Conservation (phyloP, 2,797 vertebrate genomes). For the Tokudaia muenninki region DNA sequence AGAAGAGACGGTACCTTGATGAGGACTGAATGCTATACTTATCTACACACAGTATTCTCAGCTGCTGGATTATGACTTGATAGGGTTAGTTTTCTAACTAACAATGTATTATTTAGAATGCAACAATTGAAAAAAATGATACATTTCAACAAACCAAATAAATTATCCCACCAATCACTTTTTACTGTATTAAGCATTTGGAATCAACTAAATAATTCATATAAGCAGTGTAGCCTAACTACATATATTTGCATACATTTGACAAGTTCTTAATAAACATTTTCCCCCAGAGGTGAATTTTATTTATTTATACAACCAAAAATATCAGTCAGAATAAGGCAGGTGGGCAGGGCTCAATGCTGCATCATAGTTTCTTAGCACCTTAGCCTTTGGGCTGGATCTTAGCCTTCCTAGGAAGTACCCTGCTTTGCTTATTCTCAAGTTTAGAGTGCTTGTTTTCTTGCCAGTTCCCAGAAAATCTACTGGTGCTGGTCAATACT, state of each 20-base stretch:
- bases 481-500: not conserved
- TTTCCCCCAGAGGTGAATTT: conserved; percentile 28
- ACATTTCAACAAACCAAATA: not conserved
- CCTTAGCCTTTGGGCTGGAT: not conserved
- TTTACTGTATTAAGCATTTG: not conserved
- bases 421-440: conserved; percentile 33
- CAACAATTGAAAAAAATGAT: not conserved
- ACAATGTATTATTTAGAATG: not conserved
- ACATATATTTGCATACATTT: too few species aligned
- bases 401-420: not conserved
- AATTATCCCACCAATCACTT: not conserved
- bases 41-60: not conserved
- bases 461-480: not conserved
- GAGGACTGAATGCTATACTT: not conserved
- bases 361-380: not conserved
- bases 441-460: not conserved
- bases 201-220: not conserved
- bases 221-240: fast-evolving
- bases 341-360: not conserved
- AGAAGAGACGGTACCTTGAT: not conserved
- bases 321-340: conserved; percentile 5
- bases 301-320: conserved; percentile 72
- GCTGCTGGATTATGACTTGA: not conserved
- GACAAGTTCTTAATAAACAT: not conserved
- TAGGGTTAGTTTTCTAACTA: not conserved